Base-by-base conservation (phyloP, 2,888 invertebrate species). In the Andrena bucephala region DNA sequence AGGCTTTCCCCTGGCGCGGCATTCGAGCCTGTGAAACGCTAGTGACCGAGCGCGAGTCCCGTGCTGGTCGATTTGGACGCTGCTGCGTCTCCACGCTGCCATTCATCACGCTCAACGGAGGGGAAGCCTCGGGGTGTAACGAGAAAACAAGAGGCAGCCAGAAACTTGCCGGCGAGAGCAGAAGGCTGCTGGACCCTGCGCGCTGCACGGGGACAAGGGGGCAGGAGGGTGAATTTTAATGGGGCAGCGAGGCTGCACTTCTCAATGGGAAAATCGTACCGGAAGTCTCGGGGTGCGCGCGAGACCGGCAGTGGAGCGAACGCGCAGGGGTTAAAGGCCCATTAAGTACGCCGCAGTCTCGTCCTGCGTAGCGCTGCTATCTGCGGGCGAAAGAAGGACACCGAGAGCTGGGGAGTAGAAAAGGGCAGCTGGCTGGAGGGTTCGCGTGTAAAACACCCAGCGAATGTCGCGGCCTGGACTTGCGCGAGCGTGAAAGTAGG, bases 201-300 rank as follows among this genome's bases (percentile, higher is more conserved):
- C 60, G 31, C 54, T 8, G 42, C 63, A 29, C 36, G 63, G 42
- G 20, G 16, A 8, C 4, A 31, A 36, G 29, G 36, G 31, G 31
- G 63, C 24, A 16, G n/a, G 65, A 52, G 50, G 60, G 66, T 63
- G 76, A 66, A 80, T 81, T 87, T 88, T 88, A 88, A 88, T 87
- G 85, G 85, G 81, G 84, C 85, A 83, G 74, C 84, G 74, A 79
- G 81, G 63, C 71, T 72, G 71, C 48, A 74, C 75, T 83, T 68
- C 82, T 88, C 86, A 91, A 89, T 89, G 87, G 87, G 89, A 90
- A 91, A 92, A 91, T 92, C 89, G 89, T 91, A 90, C 90, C 92
- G 92, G 92, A 92, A 92, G 90, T 91, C 90, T 90, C 85, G 69
- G 69, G 74, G 77, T 42, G 77, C 67, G 59, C 80, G 60, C 77